Base-by-base conservation (phyloP, 1,140 invertebrate genomes). In the Leptonema lineaticorne region DNA sequence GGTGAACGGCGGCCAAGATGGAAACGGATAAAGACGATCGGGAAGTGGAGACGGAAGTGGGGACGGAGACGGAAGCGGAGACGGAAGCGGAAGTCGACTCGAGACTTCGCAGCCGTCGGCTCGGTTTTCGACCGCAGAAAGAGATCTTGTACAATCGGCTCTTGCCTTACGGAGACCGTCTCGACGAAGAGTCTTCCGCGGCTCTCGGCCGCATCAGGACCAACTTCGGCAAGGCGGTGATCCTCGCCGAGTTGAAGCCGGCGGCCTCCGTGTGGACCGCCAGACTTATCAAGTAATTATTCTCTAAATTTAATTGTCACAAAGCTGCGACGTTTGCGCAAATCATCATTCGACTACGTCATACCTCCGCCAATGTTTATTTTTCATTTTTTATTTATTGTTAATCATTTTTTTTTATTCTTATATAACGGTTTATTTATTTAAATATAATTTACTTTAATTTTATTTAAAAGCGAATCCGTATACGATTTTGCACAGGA, bases 161-260 rank as follows among this genome's bases (percentile, higher is more conserved):
- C 41, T 76, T 92, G 33, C 89, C 89, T 8, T 91, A 91, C 78
- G 84, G 83, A 3, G 81, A 83, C 18, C 76, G 87, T 72, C 74
- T 92, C 41, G 87, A 90, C 64, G 79, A 82, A 16, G 89, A 92
- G 78, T 87, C 89, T 0, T 75, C 77, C 41, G 75, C 72, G 66
- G 81, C 88, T 45, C 82, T 90, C 56, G 70, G 78, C 8, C 83
- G 88, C 63, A 90, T 91, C 37, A 91, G 91, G 78, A 85, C 79
- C 58, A 89, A 91, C 79, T 78, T 92, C 27, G 85, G 83, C 26
- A 86, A 84, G 74, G 82, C 87, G 57, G 82, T 91, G 33, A 82
- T 90, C 78, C 78, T 89, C 24, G 79, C 87, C 18, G 89, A 91
- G 79, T 83, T 90, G 75, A 82, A 85, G 75, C 89, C 89, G 57